Conservation (phyloP, 2,888 invertebrate genomes). For the Drosophila atripex region DNA sequence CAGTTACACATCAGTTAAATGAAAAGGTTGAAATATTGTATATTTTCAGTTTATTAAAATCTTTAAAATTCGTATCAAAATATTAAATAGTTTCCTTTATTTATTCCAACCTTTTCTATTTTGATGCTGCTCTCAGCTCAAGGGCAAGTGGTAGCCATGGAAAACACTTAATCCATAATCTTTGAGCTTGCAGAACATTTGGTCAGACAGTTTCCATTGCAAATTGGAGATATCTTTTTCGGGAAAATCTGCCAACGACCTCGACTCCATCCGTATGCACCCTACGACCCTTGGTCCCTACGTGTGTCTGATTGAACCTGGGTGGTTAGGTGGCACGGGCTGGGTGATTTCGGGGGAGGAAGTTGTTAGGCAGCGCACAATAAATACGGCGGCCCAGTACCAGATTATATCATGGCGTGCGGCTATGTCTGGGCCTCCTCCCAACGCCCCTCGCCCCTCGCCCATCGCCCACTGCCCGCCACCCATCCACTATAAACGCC, state of each 20-base stretch:
- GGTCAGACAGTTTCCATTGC: slow-evolving; percentile 26
- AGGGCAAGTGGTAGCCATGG: neutral
- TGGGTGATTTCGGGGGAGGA: slow-evolving; percentile 3
- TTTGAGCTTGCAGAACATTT: slow-evolving; percentile 12
- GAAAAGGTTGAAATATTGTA: neutral
- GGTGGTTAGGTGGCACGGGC: neutral
- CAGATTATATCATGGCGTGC: slow-evolving; percentile 76
- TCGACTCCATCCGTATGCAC: slow-evolving; percentile 26
- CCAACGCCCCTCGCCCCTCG: neutral
- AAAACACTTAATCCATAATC: neutral
- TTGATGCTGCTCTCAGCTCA: neutral
- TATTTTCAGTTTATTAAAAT: neutral
- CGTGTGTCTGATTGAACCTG: slow-evolving; percentile 16
- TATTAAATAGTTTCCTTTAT: too few relatives aligned
- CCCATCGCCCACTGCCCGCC: neutral
- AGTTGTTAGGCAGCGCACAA: slow-evolving; percentile 57
- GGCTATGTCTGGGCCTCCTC: slow-evolving; percentile 62
- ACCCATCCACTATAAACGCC: neutral
- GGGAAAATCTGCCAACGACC: slow-evolving; percentile 23
- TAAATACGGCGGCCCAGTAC: slow-evolving; percentile 56
- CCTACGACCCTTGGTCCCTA: slow-evolving; percentile 31
- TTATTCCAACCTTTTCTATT: too few relatives aligned
- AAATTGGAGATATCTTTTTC: slow-evolving; percentile 29
- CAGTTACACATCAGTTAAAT: too few relatives aligned
- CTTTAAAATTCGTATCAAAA: too few relatives aligned